Base-by-base conservation (phyloP, 2,113 vertebrate genomes). In the Scartelaos histophorus region DNA sequence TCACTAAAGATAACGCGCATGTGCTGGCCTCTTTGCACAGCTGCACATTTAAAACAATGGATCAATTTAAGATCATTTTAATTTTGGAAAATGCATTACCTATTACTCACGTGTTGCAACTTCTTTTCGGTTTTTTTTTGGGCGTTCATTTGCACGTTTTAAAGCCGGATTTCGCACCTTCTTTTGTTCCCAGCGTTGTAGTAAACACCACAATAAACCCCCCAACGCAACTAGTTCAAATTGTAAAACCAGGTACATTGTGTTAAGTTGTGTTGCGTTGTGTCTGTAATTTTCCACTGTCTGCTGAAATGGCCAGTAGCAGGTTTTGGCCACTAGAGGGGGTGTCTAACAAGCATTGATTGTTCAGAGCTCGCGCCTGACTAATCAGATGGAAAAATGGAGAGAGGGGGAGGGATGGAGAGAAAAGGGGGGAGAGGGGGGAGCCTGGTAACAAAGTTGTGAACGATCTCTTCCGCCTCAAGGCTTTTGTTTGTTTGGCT, bases 231-330 rank as follows among this genome's bases (percentile, higher is more conserved):
- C 56, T 25, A 25, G 11, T 58, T 58, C 24, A 38, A 61, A 34
- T 34, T 61, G 58, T 34, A 17, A 34, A 34, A 19, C 51, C 47
- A 17, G 24, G 58, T 19, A 15, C 25, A 17, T 64, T 5, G 61
- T 29, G 3, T 47, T 54, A 19, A 15, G 13, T 69, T 12, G 24
- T 64, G 25, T 66, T 71, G 3, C 38, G 61, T 76, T 11, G 13
- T 53, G 56, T 75, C 57, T 13, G 88, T 88, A 86, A 70, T 78
- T 84, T 90, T 89, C 87, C 87, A 86, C 76, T 43, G 61, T 3
- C 67, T 57, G 62, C 51, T 66, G 45, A 78, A 72, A 71, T 73
- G 22, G 68, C 49, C 22, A 2, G 76, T 68, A 73, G 3, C 80
- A 21, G 47, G 34, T 74, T 43, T 71, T 80, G 34, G 17, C 87